Conservation (phyloP, 2,113 vertebrate species). For the Rhabdornis inornatus region DNA sequence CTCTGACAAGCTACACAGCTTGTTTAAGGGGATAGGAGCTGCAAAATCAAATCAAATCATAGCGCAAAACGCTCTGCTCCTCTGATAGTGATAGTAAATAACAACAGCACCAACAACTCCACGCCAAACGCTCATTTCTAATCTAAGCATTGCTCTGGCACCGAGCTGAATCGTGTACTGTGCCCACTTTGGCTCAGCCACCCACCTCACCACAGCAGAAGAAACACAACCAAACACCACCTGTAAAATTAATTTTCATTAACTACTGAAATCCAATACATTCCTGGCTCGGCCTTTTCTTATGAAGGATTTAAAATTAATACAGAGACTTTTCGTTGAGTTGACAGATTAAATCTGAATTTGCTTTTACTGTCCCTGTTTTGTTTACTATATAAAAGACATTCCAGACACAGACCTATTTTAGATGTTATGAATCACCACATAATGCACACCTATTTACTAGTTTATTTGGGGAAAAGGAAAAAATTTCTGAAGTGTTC, state of each 20-base stretch:
- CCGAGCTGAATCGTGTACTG: not conserved
- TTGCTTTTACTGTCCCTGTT: not conserved
- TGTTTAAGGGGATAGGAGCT: slow-evolving; percentile 64
- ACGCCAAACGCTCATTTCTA: slow-evolving; percentile 54
- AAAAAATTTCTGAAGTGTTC: not conserved
- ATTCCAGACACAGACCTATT: not conserved
- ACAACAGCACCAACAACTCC: slow-evolving; percentile 67
- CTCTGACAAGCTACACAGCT: slow-evolving; percentile 66
- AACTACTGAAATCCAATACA: not conserved
- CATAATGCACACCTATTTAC: slow-evolving; percentile 2
- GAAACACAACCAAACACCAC: slow-evolving; percentile 60
- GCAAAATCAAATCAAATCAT: slow-evolving; percentile 21
- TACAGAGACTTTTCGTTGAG: not conserved
- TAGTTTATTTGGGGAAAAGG: not conserved
- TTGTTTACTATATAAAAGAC: slow-evolving; percentile 1
- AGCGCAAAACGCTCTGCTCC: slow-evolving; percentile 36
- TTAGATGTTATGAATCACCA: not conserved
- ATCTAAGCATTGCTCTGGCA: slow-evolving; percentile 55
- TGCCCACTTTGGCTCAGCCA: slow-evolving; percentile 52
- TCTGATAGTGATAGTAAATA: slow-evolving; percentile 62
- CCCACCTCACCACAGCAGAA: slow-evolving; percentile 45
- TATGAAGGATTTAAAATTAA: not conserved
- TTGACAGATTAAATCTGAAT: not conserved
- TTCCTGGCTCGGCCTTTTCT: not conserved
- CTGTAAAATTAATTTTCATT: slow-evolving; percentile 55